Evolutionary conservation across 2,113 vertebrate genomes (phyloP), one percentile per base, ranked within the genome.

Genomic region (Atrichornis clamosus): DNA sequence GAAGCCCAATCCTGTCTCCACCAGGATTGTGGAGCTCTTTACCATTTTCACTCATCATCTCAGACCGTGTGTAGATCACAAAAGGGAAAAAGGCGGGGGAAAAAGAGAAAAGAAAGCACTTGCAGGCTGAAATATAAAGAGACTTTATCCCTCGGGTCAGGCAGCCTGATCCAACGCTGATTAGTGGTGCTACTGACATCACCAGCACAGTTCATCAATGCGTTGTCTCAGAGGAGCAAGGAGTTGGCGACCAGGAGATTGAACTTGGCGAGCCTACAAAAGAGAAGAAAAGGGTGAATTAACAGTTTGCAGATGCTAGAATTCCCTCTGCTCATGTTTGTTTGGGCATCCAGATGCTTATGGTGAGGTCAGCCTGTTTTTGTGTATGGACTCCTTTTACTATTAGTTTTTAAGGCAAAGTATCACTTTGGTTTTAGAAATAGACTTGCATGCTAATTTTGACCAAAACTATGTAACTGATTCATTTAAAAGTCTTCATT

Each of bases 261-360:
- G 95, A 93, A 83, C 82, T 97, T 97, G 97, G 96, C 89, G 5
- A 90, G 73, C 68, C 95, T 95, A 93, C 93, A 97, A 88, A 96
- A 92, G 91, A 95, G 94, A 93, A 96, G 72, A 96, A 96, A 94
- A 75, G 94, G 86, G 92, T 93, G 80, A 96, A 96, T 91, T 96
- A 97, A 96, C 92, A 81, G 90, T 94, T 95, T 96, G 92, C 96
- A 97, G 95, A 96, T 96, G 96, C 88, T 84, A 76, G 88, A 96
- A 96, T 89, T 95, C 93, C 94, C 82, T 78, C 65, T 89, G 44
- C 75, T 87, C 23, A 0, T 93, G 87, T 96, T 96, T 96, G 84
- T 94, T 97, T 95, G 94, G 93, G 94, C 94, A 92, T 94, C 49
- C 83, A 94, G 90, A 95, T 96, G 92, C 96, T 93, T 82, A 79